Conservation (phyloP, 2,113 vertebrate genomes). For the Podilymbus podiceps region DNA sequence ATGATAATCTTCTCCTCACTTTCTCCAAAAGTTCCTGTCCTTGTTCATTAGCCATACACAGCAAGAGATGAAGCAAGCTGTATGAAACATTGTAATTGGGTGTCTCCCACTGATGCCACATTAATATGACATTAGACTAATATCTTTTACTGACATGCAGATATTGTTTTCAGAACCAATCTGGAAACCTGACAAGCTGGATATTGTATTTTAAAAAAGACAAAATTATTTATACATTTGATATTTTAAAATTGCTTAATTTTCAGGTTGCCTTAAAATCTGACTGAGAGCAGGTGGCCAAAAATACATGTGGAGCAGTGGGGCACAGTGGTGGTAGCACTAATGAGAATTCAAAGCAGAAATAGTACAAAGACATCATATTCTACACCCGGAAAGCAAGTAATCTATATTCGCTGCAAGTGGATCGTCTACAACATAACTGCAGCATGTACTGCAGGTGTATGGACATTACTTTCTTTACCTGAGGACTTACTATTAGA, state of each 20-base stretch:
- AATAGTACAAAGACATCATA: not conserved
- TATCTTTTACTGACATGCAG: slow-evolving; percentile 9
- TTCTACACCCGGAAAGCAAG: not conserved
- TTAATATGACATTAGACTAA: slow-evolving; percentile 55
- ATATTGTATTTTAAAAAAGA: not conserved
- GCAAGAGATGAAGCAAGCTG: slow-evolving; percentile 7
- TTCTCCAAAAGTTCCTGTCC: not conserved
- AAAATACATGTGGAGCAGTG: not conserved
- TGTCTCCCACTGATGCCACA: slow-evolving; percentile 21
- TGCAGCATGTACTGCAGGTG: not conserved
- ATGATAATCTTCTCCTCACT: not conserved
- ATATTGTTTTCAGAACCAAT: not conserved
- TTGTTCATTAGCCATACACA: slow-evolving; percentile 18
- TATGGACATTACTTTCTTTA: not conserved
- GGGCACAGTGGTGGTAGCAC: not conserved
- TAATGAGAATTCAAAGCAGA: not conserved
- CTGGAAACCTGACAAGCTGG: not conserved
- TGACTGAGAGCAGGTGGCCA: not conserved
- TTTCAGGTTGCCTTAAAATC: not conserved
- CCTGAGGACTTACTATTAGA: not conserved
- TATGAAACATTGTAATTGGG: slow-evolving; percentile 17
- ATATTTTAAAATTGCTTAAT: not conserved
- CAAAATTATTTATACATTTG: not conserved
- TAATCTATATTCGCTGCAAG: not conserved
- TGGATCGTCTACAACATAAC: not conserved